phyloP scores from a whole-genome alignment of 2,797 vertebrate genomes.

The Xiphophorus birchmanni region DNA sequence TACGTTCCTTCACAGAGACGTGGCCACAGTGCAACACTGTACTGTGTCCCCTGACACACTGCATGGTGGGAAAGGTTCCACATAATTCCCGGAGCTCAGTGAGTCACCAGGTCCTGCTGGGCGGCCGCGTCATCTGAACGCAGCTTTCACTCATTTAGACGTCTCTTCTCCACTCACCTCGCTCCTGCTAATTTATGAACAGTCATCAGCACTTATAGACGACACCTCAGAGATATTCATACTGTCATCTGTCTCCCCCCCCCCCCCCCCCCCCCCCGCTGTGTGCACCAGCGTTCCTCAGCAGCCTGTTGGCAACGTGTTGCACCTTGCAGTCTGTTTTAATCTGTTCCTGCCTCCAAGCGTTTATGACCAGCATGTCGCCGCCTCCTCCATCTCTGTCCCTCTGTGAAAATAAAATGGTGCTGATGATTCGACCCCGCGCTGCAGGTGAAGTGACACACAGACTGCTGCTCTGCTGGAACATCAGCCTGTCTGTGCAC shows the following conservation, averaged over 20 bases:
- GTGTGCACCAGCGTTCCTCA: background rate
- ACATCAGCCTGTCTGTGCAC: background rate
- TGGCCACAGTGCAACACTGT: background rate
- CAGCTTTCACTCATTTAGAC: slow-evolving; percentile 2
- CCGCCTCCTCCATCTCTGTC: background rate
- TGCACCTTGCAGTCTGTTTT: background rate
- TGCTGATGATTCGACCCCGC: background rate
- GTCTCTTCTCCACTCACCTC: background rate
- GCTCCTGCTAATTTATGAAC: background rate
- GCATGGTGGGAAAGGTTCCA: background rate
- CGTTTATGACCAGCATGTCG: background rate
- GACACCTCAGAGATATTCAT: background rate
- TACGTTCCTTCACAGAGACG: background rate
- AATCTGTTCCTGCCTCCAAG: background rate
- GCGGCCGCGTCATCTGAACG: background rate
- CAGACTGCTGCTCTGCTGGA: background rate
- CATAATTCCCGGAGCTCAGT: background rate
- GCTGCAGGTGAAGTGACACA: background rate
- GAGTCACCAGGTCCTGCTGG: background rate
- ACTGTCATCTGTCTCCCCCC: background rate
- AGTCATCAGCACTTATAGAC: background rate
- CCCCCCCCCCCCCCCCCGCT: too few species aligned
- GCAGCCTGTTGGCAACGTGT: background rate
- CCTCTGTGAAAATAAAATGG: background rate
- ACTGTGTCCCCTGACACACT: background rate